These are phyloP conservation scores for Solea senegalensis DNA, from an alignment of 2,113 vertebrate genomes.

Conservation along the genomic window DNA sequence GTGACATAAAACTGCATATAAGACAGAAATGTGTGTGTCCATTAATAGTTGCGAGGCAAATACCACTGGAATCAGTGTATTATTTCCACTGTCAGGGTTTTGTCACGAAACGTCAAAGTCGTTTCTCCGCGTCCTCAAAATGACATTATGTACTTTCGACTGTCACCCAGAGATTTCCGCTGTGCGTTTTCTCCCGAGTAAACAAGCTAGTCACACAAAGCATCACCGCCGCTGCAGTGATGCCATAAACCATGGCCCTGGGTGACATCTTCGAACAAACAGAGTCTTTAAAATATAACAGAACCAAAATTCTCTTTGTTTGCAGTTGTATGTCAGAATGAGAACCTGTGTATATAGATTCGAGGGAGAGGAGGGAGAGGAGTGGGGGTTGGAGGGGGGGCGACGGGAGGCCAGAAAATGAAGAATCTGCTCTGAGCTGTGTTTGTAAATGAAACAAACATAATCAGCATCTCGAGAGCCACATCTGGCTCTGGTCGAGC, in stretches of 20 bases:
- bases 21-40: background rate
- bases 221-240: conserved; percentile 13
- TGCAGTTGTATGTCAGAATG: conserved; percentile 47
- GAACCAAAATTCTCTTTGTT: conserved; percentile 56
- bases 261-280: conserved; percentile 50
- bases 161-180: conserved; percentile 27
- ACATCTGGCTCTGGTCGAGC: conserved; percentile 75
- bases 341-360: conserved; percentile 62
- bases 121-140: conserved; percentile 5
- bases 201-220: conserved; percentile 29
- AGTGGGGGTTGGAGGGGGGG: background rate
- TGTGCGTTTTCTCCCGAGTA: conserved; percentile 19
- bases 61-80: background rate
- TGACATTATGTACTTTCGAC: conserved; percentile 6
- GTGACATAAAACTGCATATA: too few species aligned
- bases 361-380: background rate
- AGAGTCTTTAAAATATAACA: conserved; percentile 33
- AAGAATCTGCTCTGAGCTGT: conserved; percentile 64
- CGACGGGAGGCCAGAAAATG: conserved; percentile 21
- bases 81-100: background rate
- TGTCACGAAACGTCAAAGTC: background rate
- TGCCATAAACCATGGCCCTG: conserved; percentile 40
- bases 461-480: conserved; percentile 72
- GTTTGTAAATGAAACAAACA: conserved; percentile 78
- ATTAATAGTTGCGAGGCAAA: background rate